These are phyloP conservation scores for Neosilurus mollespiculum DNA, from an alignment of 2,797 vertebrate species.

Conservation along the genomic window DNA sequence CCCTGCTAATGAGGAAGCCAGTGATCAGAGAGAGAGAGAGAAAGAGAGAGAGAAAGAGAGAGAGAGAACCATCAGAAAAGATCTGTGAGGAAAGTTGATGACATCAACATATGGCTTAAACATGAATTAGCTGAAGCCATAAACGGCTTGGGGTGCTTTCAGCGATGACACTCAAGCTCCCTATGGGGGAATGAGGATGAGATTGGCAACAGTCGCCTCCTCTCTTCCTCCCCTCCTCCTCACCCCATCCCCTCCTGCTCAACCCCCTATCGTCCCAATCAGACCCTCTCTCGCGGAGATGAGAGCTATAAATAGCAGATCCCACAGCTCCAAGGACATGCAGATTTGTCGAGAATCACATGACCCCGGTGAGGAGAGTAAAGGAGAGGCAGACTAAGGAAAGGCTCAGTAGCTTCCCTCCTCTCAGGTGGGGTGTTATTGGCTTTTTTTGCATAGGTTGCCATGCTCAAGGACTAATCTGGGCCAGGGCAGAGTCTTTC, in stretches of 20 bases:
- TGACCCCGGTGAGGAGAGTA: conserved; percentile 40
- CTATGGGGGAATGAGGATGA: conserved; percentile 55
- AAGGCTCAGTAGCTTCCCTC: conserved; percentile 23
- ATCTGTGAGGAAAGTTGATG: conserved; percentile 37
- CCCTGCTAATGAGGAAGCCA: conserved; percentile 38
- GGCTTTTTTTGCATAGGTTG: conserved; percentile 49
- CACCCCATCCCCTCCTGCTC: conserved; percentile 33
- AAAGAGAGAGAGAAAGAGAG: not conserved
- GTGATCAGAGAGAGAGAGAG: conserved; percentile 28
- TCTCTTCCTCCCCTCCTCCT: conserved; percentile 41
- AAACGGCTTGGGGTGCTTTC: conserved; percentile 46
- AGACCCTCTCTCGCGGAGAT: conserved; percentile 51
- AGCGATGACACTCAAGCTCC: conserved; percentile 55
- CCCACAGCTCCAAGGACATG: conserved; percentile 60
- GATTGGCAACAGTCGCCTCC: conserved; percentile 54
- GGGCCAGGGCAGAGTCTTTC: conserved; percentile 27
- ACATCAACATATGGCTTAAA: conserved; percentile 51
- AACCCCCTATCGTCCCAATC: conserved; percentile 57
- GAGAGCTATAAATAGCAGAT: conserved; percentile 58
- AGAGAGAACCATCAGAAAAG: conserved; percentile 11
- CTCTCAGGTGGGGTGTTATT: conserved; percentile 51
- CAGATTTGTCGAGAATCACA: conserved; percentile 56
- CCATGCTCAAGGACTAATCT: conserved; percentile 45
- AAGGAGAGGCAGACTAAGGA: conserved; percentile 15
- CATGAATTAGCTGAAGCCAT: conserved; percentile 46